Base-by-base conservation (phyloP, 2,113 vertebrate species). In the Ageneiosus marmoratus region DNA sequence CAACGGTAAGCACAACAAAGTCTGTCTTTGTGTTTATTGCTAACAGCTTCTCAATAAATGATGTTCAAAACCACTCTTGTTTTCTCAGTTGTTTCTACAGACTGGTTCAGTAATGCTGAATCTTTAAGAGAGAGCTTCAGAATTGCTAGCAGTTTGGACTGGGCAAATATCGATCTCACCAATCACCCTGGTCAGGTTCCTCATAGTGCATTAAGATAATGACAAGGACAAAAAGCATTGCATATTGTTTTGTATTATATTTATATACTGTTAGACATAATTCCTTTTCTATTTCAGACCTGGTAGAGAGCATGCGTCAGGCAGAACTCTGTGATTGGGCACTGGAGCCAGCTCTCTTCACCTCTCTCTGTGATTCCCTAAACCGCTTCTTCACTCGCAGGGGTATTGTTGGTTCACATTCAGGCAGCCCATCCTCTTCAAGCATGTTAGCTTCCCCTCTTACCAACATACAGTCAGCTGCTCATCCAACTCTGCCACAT, bases 101-200 rank as follows among this genome's bases (percentile, higher is more conserved):
- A 98, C 89, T 98, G 97, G 97, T 96, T 96, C 94, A 97, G 94
- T 87, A 97, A 90, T 84, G 94, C 96, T 1, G 97, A 97, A 90
- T 97, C 96, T 84, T 91, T 99, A 89, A 98, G 97, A 91, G 96
- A 98, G 91, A 99, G 98, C 88, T 97, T 98, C 93, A 96, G 96
- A 91, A 97, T 98, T 84, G 98, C 97, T 86, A 97, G 95, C 89
- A 94, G 90, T 86, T 94, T 99, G 88, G 97, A 98, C 91, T 99
- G 98, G 98, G 96, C 97, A 63, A 98, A 95, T 91, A 98, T 99
- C 69, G 98, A 99, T 87, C 95, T 98, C 88, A 95, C 96, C 69
- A 93, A 95, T 70, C 95, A 98, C 89, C 98, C 96, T 94, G 98
- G 98, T 99, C 60, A 89, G 95, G 93, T 41, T 41, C 8, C 41